phyloP scores from a whole-genome alignment of 2,888 invertebrate genomes.

The Allygus modestus region DNA sequence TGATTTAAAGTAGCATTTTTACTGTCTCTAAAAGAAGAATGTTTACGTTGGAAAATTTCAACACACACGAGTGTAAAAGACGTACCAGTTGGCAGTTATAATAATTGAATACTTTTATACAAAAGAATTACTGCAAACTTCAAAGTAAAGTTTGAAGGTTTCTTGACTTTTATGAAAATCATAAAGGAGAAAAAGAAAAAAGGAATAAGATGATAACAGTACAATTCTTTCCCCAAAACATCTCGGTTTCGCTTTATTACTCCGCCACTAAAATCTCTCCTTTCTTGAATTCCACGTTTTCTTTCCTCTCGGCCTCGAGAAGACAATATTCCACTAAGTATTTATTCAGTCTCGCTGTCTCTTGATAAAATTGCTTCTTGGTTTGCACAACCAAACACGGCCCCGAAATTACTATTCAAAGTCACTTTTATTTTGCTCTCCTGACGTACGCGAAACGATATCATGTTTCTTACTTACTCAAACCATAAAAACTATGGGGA shows the following conservation, averaged over 20 bases:
- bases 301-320: not conserved
- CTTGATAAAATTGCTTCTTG: slow-evolving; percentile 38
- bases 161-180: slow-evolving; percentile 10
- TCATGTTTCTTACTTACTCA: too few species aligned
- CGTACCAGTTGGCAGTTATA: too few species aligned
- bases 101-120: too few species aligned
- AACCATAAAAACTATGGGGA: too few species aligned
- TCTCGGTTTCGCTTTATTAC: slow-evolving; percentile 37
- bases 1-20: too few species aligned
- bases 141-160: not conserved
- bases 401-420: not conserved
- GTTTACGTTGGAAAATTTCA: too few species aligned
- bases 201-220: slow-evolving; percentile 35
- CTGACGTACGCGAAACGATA: not conserved
- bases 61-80: too few species aligned
- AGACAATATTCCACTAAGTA: slow-evolving; percentile 33
- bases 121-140: too few species aligned
- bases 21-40: too few species aligned
- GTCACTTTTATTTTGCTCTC: not conserved
- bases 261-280: slow-evolving; percentile 36
- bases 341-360: slow-evolving; percentile 35
- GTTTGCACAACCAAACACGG: not conserved
- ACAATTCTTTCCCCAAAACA: slow-evolving; percentile 41
- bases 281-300: slow-evolving; percentile 29
- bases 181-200: slow-evolving; percentile 1